A percentile compares a stretch with the other conserved stretches of the same genome.
phyloP scores from a whole-genome alignment of 2,888 invertebrate species.

The Macropis europaea region DNA sequence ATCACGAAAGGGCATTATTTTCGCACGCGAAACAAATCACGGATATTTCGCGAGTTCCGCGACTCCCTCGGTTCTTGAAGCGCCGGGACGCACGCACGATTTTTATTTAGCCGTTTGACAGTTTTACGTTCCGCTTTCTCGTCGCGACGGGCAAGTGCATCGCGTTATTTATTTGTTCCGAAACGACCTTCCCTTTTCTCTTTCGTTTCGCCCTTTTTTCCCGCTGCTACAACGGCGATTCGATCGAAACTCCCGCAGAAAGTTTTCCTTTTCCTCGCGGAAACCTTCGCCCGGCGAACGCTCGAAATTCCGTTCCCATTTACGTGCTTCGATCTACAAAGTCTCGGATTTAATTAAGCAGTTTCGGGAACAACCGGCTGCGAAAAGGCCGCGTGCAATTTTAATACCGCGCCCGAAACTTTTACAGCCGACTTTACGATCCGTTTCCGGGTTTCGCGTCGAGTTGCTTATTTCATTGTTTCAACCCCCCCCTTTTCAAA shows the following conservation, averaged over 20 bases:
- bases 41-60: constrained; percentile 5
- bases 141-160: not conserved
- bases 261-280: not conserved
- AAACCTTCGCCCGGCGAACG: not conserved
- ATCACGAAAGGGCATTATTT: constrained; percentile 3
- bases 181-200: not conserved
- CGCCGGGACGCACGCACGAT: constrained; percentile 1
- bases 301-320: constrained; percentile 11
- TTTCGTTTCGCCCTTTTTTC: not conserved
- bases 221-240: not conserved
- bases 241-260: constrained; percentile 9
- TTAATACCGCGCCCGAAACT: constrained; percentile 28
- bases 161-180: constrained; percentile 33
- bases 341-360: constrained; percentile 41
- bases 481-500: constrained; percentile 12
- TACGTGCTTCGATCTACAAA: constrained; percentile 23
- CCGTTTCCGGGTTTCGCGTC: constrained; percentile 24
- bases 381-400: constrained; percentile 4
- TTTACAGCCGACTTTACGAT: constrained; percentile 36
- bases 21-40: constrained; percentile 26
- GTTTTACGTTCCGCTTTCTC: constrained; percentile 39
- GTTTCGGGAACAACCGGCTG: not conserved
- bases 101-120: constrained; percentile 46
- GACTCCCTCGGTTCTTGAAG: constrained; percentile 19
- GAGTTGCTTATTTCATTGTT: constrained; percentile 53